phyloP scores from a whole-genome alignment of 2,888 invertebrate species.

The Diloba caeruleocephala region DNA sequence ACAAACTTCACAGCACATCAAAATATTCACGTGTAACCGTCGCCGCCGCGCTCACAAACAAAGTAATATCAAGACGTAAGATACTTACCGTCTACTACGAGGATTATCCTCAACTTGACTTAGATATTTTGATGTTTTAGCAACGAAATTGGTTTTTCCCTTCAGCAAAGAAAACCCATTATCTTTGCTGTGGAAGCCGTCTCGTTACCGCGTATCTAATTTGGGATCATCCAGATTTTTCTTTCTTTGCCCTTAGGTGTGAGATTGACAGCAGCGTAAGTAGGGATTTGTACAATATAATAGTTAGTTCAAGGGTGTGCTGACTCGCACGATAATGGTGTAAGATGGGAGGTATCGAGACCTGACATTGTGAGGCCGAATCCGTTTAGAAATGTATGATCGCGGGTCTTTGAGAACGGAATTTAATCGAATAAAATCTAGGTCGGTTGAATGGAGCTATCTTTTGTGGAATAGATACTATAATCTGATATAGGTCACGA shows the following conservation, averaged over 20 bases:
- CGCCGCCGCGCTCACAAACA: conserved; percentile 56
- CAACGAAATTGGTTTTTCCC: conserved; percentile 80
- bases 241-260: conserved; percentile 69
- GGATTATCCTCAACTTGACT: conserved; percentile 80
- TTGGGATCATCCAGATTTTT: conserved; percentile 79
- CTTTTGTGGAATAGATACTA: conserved; percentile 24
- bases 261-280: conserved; percentile 72
- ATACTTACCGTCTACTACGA: conserved; percentile 71
- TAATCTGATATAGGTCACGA: conserved; percentile 42
- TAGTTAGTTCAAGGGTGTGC: conserved; percentile 59
- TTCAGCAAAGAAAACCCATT: conserved; percentile 79
- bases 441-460: conserved; percentile 36
- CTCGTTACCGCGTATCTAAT: conserved; percentile 80
- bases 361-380: conserved; percentile 49
- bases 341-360: conserved; percentile 51
- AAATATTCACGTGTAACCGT: conserved; percentile 46
- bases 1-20: conserved; percentile 47
- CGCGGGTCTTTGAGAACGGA: conserved; percentile 27
- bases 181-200: conserved; percentile 67
- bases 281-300: conserved; percentile 70
- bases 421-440: conserved; percentile 47
- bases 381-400: conserved; percentile 48
- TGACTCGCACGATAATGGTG: conserved; percentile 56
- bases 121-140: conserved; percentile 82
- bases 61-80: conserved; percentile 72